These are phyloP conservation scores for Goniozus legneri DNA, from an alignment of 1,140 invertebrate genomes.

Conservation along the genomic window DNA sequence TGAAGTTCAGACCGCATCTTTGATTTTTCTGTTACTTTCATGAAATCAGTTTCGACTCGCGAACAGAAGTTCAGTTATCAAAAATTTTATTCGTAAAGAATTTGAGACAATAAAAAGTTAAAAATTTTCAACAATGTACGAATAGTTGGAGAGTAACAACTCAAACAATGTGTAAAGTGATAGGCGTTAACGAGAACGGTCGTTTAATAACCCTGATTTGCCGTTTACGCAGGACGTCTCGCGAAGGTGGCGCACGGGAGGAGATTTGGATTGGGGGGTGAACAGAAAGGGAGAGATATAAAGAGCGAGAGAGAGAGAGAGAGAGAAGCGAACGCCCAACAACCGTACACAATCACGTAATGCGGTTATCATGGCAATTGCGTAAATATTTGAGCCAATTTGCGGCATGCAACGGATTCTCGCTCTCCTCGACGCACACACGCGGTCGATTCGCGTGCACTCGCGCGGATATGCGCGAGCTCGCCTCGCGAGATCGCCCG, in stretches of 20 bases:
- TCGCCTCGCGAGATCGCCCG: slow-evolving; percentile 19
- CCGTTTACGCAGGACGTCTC: slow-evolving; percentile 33
- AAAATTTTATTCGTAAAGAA: no score
- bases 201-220: slow-evolving; percentile 42
- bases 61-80: no score
- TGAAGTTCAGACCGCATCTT: no score
- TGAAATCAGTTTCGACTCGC: no score
- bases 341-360: slow-evolving; percentile 50
- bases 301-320: slow-evolving; percentile 32
- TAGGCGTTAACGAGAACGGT: slow-evolving; percentile 21
- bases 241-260: slow-evolving; percentile 9
- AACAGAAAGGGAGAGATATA: slow-evolving; percentile 14
- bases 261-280: slow-evolving; percentile 1
- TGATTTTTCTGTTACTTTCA: no score
- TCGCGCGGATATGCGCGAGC: no score
- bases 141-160: no score
- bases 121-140: no score
- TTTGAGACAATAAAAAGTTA: no score
- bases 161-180: slow-evolving; percentile 21
- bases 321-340: slow-evolving; percentile 42
- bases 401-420: slow-evolving; percentile 43
- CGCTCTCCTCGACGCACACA: slow-evolving; percentile 21
- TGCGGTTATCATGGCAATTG: slow-evolving; percentile 52
- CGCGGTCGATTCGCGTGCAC: no score
- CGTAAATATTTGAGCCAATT: slow-evolving; percentile 53